Percentiles rank a stretch among this genome's conserved stretches.
These are phyloP conservation scores for Silurus aristotelis DNA, from an alignment of 2,797 vertebrate species.

Conservation along the genomic window DNA sequence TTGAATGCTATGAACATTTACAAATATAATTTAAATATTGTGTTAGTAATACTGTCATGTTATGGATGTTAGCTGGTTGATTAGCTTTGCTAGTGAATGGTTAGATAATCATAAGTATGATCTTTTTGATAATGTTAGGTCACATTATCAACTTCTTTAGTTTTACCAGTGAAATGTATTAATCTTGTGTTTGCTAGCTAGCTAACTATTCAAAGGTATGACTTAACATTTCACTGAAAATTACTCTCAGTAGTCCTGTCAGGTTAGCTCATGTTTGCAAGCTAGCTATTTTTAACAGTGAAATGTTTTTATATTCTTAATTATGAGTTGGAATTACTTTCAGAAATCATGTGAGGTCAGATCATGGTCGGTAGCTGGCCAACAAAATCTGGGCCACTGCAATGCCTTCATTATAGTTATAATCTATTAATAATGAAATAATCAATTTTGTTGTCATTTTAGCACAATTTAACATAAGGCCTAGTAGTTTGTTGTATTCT, in stretches of 20 bases:
- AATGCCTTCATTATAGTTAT: not conserved
- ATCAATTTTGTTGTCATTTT: no score
- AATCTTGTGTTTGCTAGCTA: no score
- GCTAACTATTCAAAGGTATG: not conserved
- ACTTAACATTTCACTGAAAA: no score
- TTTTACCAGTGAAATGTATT: not conserved
- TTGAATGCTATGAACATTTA: not conserved
- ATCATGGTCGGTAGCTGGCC: not conserved
- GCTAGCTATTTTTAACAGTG: not conserved
- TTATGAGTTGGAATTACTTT: not conserved
- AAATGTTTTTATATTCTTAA: not conserved
- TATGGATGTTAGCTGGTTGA: not conserved
- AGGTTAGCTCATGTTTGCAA: not conserved
- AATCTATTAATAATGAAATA: no score
- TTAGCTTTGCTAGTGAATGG: not conserved
- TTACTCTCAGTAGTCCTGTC: not conserved
- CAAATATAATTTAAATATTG: not conserved
- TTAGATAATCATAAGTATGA: not conserved
- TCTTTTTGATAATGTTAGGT: no score
- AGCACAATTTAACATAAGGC: no score
- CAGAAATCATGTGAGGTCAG: not conserved
- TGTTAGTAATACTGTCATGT: not conserved
- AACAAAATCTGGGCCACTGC: not conserved
- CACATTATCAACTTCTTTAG: not conserved
- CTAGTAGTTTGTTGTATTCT: no score